Conservation (phyloP, 1,140 invertebrate species). For the Magallana angulata region DNA sequence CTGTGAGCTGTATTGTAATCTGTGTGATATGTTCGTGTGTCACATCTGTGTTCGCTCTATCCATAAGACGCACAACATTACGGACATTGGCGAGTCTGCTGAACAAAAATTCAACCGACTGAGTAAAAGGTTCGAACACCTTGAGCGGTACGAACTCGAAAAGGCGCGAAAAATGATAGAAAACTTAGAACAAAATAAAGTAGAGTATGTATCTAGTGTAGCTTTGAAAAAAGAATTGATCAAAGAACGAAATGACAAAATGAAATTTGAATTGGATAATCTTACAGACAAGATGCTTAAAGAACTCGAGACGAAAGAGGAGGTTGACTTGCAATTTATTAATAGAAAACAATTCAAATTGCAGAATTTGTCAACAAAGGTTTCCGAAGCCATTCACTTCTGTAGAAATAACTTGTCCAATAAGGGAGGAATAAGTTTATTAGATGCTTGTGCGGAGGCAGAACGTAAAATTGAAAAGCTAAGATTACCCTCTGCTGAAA, state of each 20-base stretch:
- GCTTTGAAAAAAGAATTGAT: neutral
- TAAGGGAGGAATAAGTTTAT: neutral
- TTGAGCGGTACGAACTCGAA: constrained; percentile 20
- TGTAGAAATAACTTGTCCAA: neutral
- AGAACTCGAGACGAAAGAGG: constrained; percentile 35
- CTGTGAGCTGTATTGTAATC: neutral
- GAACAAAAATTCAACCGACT: constrained; percentile 11
- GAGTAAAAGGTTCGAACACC: constrained; percentile 19
- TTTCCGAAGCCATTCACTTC: neutral
- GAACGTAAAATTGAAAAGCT: constrained; percentile 21
- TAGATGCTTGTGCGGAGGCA: constrained; percentile 17
- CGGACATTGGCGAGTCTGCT: constrained; percentile 6
- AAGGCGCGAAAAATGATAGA: neutral
- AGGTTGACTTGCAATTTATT: constrained; percentile 30
- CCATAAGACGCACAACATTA: constrained; percentile 27
- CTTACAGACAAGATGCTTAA: constrained; percentile 15
- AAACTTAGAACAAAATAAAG: constrained; percentile 14
- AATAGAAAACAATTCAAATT: constrained; percentile 13
- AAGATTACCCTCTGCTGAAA: neutral
- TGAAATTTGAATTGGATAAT: neutral
- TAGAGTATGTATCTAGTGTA: neutral
- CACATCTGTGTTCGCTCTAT: constrained; percentile 6
- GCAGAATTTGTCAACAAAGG: neutral
- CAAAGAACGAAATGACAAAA: constrained; percentile 22
- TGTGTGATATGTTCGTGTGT: constrained; percentile 37